Evolutionary conservation across 2,797 vertebrate species (phyloP), one percentile per base, ranked within the genome.

Genomic region (Muraenolepis orangiensis): DNA sequence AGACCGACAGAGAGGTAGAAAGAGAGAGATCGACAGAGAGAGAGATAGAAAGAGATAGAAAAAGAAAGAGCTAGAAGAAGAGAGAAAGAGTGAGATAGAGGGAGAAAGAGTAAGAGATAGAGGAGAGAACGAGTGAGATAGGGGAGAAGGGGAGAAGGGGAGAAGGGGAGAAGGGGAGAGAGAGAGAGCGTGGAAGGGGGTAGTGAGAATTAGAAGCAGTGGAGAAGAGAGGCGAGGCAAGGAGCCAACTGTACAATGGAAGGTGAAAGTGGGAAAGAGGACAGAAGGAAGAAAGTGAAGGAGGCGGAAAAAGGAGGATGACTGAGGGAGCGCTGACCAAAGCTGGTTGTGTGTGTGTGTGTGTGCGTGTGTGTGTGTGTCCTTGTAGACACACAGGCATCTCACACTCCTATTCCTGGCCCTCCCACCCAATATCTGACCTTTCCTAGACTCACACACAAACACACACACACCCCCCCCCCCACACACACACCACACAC

Each of bases 331-430:
- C 29, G 72, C 61, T 34, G 66, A 74, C 40, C 40, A 42, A 42
- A 12, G 40, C 40, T 30, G 29, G 18, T 14, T 34, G 38, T 30
- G n/a, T 40, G 72, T 30, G 38, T 34, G 72, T 38, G 74, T 36
- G 1, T 34, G 3, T n/a, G 67, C 64, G 71, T 28, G 74, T 34
- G 68, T 64, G 3, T 29, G 70, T 51, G 66, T 23, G 68, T 26
- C 79, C 75, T 71, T 87, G 84, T 74, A 91, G 91, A 93, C 87
- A 85, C 81, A 79, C 69, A 88, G 91, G 92, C 92, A 94, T 94
- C 91, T 93, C 89, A 92, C 92, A 93, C 91, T 77, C 87, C 93
- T 94, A 94, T 94, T 94, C 91, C 86, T 91, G 91, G 91, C 89
- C 90, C 87, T 88, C 89, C 90, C 83, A 84, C 90, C 90, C 88